Evolutionary conservation across 2,888 invertebrate species (phyloP).

Genomic region (Pseudococcus longispinus): DNA sequence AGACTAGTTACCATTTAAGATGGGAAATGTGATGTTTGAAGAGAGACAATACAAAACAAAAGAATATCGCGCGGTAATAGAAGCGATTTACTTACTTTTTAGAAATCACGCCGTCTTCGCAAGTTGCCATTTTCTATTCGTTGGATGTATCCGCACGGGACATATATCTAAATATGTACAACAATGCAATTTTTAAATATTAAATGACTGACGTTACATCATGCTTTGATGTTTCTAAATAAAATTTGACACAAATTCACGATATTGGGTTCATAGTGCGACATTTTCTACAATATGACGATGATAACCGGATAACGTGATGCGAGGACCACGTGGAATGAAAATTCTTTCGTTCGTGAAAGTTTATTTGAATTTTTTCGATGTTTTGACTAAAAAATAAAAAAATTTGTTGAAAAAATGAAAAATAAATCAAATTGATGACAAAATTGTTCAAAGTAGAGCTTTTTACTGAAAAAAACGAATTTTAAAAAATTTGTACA

Average conservation of each 20-base stretch:
- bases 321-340: not conserved
- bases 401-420: not conserved
- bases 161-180: not conserved
- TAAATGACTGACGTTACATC: slow-evolving; percentile 24
- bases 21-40: not conserved
- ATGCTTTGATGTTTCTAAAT: slow-evolving; percentile 41
- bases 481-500: not conserved
- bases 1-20: not conserved
- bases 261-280: slow-evolving; percentile 35
- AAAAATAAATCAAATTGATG: not conserved
- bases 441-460: not conserved
- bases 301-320: slow-evolving; percentile 20
- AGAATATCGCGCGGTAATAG: not conserved
- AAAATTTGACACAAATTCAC: slow-evolving; percentile 39
- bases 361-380: not conserved
- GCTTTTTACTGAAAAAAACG: not conserved
- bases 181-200: not conserved
- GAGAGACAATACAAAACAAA: not conserved
- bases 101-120: slow-evolving; percentile 38
- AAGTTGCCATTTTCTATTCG: slow-evolving; percentile 26
- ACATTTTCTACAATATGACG: slow-evolving; percentile 12
- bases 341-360: not conserved
- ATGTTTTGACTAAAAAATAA: not conserved
- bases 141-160: not conserved
- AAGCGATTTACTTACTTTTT: slow-evolving; percentile 35